Conservation (phyloP, 2,113 vertebrate genomes). For the Oreochromis niloticus region DNA sequence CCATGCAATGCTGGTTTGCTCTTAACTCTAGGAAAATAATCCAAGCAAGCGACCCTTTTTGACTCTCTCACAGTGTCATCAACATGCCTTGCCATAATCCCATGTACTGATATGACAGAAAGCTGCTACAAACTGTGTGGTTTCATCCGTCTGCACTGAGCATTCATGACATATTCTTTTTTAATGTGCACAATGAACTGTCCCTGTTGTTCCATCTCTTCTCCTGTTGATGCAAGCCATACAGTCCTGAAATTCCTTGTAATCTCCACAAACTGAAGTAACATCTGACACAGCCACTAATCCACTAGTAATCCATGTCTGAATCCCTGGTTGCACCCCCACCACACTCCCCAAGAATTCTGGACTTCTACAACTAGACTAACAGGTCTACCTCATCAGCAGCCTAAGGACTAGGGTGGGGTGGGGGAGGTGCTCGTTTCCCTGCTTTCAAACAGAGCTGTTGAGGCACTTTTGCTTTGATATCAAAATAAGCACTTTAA, state of each 20-base stretch:
- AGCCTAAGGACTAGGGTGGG: neutral
- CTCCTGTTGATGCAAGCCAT: neutral
- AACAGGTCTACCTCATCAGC: neutral
- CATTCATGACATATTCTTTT: neutral
- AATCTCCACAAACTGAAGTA: slow-evolving; percentile 36
- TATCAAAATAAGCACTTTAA: neutral
- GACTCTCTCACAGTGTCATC: neutral
- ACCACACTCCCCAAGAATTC: neutral
- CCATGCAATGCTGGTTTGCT: neutral
- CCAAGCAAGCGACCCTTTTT: neutral
- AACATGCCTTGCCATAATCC: neutral
- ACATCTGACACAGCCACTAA: slow-evolving; percentile 51
- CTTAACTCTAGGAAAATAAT: neutral
- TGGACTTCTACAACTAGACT: neutral
- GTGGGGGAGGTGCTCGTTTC: neutral
- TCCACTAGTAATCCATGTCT: slow-evolving; percentile 47
- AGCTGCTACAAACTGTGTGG: neutral
- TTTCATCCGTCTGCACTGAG: neutral
- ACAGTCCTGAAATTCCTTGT: slow-evolving; percentile 21
- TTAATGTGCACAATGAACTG: neutral
- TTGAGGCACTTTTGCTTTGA: neutral
- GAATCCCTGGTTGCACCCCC: slow-evolving; percentile 13
- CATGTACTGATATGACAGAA: neutral
- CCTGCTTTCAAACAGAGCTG: neutral
- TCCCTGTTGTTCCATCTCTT: neutral